phyloP scores from a whole-genome alignment of 2,888 invertebrate genomes.

The Drosophila subsilvestris region DNA sequence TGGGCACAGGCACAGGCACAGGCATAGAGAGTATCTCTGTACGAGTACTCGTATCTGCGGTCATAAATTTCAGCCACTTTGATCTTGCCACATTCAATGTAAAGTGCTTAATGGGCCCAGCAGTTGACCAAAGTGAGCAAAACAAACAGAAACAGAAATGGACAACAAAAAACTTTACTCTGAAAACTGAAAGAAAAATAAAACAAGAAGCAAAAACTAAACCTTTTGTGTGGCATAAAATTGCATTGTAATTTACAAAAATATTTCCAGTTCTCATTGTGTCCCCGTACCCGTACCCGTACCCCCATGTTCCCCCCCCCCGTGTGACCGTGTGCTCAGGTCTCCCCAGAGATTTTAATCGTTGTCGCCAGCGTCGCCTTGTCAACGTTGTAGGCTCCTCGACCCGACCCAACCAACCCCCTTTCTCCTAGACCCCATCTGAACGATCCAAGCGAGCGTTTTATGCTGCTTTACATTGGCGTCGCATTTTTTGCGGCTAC shows the following conservation, averaged over 20 bases:
- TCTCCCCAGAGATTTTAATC: conserved; percentile 78
- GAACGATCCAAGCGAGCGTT: conserved; percentile 51
- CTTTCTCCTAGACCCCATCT: conserved; percentile 30
- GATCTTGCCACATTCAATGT: conserved; percentile 78
- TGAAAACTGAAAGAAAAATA: neutral
- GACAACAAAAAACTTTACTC: neutral
- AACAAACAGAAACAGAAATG: conserved; percentile 30
- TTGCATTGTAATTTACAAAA: conserved; percentile 59
- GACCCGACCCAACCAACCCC: neutral
- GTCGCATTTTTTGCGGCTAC: conserved; percentile 63
- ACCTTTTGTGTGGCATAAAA: conserved; percentile 75
- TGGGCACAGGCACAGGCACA: neutral
- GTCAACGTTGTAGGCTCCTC: conserved; percentile 53
- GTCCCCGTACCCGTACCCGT: conserved; percentile 3
- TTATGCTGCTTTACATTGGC: conserved; percentile 78
- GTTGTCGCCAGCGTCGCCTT: conserved; percentile 77
- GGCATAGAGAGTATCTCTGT: neutral
- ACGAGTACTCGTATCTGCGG: conserved; percentile 59
- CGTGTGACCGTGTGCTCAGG: conserved; percentile 44
- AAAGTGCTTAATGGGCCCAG: conserved; percentile 74
- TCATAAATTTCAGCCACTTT: conserved; percentile 77
- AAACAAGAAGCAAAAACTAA: conserved; percentile 44
- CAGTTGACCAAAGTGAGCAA: conserved; percentile 38
- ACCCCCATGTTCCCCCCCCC: neutral
- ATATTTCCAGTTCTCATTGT: conserved; percentile 54